Base-by-base conservation (phyloP, 2,797 vertebrate species). In the Alca torda region DNA sequence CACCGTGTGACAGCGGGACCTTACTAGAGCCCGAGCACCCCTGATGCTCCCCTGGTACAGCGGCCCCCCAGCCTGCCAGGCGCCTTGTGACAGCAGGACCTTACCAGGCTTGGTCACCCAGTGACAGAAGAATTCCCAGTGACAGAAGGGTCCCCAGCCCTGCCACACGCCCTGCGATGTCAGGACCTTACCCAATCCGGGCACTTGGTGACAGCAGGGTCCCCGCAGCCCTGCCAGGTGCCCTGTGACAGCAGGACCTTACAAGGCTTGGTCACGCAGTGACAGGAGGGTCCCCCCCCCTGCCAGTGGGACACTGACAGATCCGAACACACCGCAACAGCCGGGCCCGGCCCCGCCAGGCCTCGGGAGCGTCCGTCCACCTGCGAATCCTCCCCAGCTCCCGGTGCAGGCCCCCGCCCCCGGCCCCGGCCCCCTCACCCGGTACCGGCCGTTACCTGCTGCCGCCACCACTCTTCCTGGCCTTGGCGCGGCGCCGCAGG, bases 391-490 rank as follows among this genome's bases (percentile, higher is more conserved):
- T 5, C 48, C 46, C 64, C 56, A 5, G 54, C 23, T n/a, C 30
- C 11, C 65, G 35, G 63, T 13, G 23, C 51, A 4, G 21, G 33
- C 16, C 8, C 30, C 24, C 45, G 39, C 20, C 15, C 35, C 35
- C n/a, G n/a, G n/a, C n/a, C 13, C 43, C 43, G 43, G 16, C 20
- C 9, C 26, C 46, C 43, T 39, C 50, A 8, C 54, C 69, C 45
- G 41, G 90, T 84, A 87, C 93, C 31, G 48, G 33, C 70, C 59
- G 81, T 93, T 99, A 99, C 99, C 99, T 99, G 99, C 99, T 99
- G 98, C 98, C 99, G 98, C 98, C 99, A 98, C 97, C 98, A 94
- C 98, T 99, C 97, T 99, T 99, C 98, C 99, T 99, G 98, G 98
- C 98, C 98, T 99, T 99, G 98, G 94, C 99, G 97, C 99, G 99